A percentile compares a stretch with the other conserved stretches of the same genome.
phyloP scores from a whole-genome alignment of 1,140 invertebrate species.

The Philopotamus ludificatus region DNA sequence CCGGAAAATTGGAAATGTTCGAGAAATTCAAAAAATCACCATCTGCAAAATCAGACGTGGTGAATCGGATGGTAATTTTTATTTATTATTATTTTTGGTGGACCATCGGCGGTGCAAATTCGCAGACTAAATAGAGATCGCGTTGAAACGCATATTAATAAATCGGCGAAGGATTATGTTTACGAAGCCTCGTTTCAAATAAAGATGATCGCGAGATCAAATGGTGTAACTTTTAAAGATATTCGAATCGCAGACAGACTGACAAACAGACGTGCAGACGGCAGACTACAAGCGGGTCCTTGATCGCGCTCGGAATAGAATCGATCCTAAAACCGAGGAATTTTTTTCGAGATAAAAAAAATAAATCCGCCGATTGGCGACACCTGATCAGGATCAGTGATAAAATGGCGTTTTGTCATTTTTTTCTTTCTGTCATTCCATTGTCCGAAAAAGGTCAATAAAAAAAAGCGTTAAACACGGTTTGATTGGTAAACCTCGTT shows the following conservation, averaged over 20 bases:
- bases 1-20: constrained; percentile 22
- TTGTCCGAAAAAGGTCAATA: background rate
- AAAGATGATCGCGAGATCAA: too few species aligned
- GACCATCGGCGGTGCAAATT: background rate
- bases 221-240: too few species aligned
- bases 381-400: background rate
- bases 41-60: too few species aligned
- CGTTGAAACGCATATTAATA: too few species aligned
- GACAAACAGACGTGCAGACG: background rate
- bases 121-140: too few species aligned
- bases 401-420: background rate
- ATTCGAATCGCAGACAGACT: background rate
- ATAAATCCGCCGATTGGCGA: too few species aligned
- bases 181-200: too few species aligned
- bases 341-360: too few species aligned
- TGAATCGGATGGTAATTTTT: background rate
- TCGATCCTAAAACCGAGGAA: too few species aligned
- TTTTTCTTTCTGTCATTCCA: background rate
- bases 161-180: too few species aligned
- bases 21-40: too few species aligned
- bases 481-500: constrained; percentile 25
- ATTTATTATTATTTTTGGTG: background rate
- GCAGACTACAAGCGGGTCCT: background rate
- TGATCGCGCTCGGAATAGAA: too few species aligned
- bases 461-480: constrained; percentile 17